A percentile compares a stretch with the other conserved stretches of the same genome.
These are phyloP conservation scores for Siniperca obscura DNA, from an alignment of 2,797 vertebrate species.

Conservation along the genomic window DNA sequence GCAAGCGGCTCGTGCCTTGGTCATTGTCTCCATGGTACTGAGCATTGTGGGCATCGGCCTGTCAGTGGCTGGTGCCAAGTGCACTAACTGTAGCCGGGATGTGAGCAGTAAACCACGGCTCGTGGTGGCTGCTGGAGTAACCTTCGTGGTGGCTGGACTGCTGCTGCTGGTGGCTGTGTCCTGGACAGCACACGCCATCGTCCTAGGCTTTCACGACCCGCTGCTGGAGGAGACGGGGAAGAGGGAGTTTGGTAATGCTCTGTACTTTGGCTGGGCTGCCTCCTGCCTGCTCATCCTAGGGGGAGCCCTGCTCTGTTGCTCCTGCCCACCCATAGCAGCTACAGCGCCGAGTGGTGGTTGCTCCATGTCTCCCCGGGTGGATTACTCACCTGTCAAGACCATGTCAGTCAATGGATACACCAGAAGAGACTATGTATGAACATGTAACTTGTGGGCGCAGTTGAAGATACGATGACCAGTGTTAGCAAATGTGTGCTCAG, in stretches of 20 bases:
- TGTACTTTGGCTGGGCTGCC: constrained; percentile 89
- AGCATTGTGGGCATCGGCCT: constrained; percentile 80
- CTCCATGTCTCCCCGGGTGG: constrained; percentile 51
- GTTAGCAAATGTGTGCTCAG: not conserved
- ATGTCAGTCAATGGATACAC: constrained; percentile 76
- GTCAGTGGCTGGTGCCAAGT: constrained; percentile 85
- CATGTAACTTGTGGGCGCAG: not conserved
- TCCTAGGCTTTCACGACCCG: constrained; percentile 85
- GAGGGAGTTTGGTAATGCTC: constrained; percentile 87
- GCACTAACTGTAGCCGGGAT: constrained; percentile 86
- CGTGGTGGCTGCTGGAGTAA: constrained; percentile 76
- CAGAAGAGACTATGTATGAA: constrained; percentile 85
- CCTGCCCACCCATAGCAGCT: constrained; percentile 71
- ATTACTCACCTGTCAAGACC: constrained; percentile 80
- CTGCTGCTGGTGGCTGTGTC: constrained; percentile 84
- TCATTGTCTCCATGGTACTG: constrained; percentile 82
- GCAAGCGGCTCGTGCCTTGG: constrained; percentile 84
- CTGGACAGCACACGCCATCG: constrained; percentile 86
- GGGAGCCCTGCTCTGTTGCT: constrained; percentile 85
- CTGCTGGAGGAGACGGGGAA: constrained; percentile 87
- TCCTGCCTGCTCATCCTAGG: constrained; percentile 85
- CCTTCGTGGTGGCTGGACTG: constrained; percentile 80
- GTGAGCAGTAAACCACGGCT: constrained; percentile 81
- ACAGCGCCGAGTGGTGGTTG: constrained; percentile 12
- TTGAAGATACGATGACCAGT: not conserved